A percentile compares a stretch with the other conserved stretches of the same genome.
These are phyloP conservation scores for Ctenicera cuprea DNA, from an alignment of 2,888 invertebrate species.

Conservation along the genomic window DNA sequence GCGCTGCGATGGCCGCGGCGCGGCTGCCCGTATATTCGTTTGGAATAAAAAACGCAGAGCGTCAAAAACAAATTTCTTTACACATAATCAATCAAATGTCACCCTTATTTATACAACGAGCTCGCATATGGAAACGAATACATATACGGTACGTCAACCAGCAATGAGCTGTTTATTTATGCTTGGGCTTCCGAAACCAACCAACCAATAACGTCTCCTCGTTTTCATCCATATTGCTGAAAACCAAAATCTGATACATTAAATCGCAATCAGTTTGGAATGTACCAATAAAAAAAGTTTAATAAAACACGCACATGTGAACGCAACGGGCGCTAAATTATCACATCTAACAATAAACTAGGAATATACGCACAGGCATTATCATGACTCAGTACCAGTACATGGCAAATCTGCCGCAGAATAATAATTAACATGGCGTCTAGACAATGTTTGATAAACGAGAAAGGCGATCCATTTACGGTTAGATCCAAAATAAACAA, in stretches of 20 bases:
- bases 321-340: neutral
- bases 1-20: no score
- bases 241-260: neutral
- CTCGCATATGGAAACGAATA: constrained; percentile 39
- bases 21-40: constrained; percentile 11
- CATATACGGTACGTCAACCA: constrained; percentile 33
- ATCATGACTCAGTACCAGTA: constrained; percentile 19
- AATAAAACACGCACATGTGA: no score
- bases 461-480: constrained; percentile 7
- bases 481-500: constrained; percentile 9
- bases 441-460: constrained; percentile 20
- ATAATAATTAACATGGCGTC: constrained; percentile 19
- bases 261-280: no score
- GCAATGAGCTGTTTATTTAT: constrained; percentile 40
- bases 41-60: constrained; percentile 10
- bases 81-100: constrained; percentile 49
- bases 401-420: neutral
- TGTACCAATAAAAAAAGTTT: no score
- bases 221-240: neutral
- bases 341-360: constrained; percentile 17
- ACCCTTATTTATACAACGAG: constrained; percentile 43
- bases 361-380: neutral
- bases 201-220: neutral
- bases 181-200: neutral
- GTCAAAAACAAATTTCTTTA: constrained; percentile 45